Evolutionary conservation across 2,113 vertebrate genomes (phyloP).

Genomic region (Ammospiza caudacuta): DNA sequence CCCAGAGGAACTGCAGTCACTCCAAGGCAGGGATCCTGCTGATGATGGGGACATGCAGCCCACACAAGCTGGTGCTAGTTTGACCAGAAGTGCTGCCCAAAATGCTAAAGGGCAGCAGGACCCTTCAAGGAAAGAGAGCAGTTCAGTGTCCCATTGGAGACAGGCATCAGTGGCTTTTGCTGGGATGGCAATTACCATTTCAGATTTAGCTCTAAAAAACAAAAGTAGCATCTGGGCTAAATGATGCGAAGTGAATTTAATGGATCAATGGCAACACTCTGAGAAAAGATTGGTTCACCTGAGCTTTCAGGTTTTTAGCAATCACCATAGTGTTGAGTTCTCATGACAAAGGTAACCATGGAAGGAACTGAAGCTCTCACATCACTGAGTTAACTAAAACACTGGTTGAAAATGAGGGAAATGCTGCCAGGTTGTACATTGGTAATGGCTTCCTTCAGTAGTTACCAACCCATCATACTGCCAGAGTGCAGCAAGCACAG

Average conservation of each 20-base stretch:
- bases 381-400: accelerated
- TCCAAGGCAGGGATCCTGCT: background rate
- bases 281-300: background rate
- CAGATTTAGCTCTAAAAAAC: background rate
- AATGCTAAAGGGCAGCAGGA: background rate
- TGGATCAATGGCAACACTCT: background rate
- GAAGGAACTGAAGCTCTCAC: background rate
- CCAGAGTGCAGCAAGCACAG: background rate
- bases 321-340: background rate
- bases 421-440: background rate
- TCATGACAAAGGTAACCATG: background rate
- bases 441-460: background rate
- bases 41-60: background rate
- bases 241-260: background rate
- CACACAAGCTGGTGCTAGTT: background rate
- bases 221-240: background rate
- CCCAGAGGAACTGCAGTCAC: background rate
- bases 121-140: background rate
- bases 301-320: background rate
- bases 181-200: background rate
- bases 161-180: background rate
- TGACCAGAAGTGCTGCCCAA: background rate
- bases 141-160: background rate
- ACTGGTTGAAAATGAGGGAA: background rate
- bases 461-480: background rate